phyloP scores from a whole-genome alignment of 2,113 vertebrate species.

The Sorex araneus region DNA sequence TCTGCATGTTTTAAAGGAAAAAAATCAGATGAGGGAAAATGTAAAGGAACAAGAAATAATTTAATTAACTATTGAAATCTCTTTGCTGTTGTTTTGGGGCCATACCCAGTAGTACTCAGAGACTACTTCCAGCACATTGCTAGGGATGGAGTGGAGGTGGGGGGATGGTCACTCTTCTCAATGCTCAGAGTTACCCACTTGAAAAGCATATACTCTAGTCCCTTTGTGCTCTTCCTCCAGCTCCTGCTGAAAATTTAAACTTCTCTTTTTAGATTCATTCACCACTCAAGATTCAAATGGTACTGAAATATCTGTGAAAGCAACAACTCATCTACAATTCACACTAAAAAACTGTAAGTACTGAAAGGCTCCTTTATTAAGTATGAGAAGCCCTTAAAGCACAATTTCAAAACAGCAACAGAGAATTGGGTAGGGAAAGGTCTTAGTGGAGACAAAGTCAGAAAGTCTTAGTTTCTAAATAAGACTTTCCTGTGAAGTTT shows the following conservation, averaged over 20 bases:
- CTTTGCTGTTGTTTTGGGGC: background rate
- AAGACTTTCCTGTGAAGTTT: background rate
- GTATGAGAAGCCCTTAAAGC: background rate
- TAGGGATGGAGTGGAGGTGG: no score
- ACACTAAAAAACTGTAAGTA: conserved; percentile 79
- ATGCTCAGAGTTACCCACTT: no score
- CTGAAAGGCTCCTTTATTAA: background rate
- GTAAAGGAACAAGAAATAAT: background rate
- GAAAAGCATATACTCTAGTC: no score
- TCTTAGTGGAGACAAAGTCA: background rate
- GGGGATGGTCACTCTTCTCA: no score
- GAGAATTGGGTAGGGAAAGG: background rate
- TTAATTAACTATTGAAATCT: conserved; percentile 27
- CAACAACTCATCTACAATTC: conserved; percentile 66
- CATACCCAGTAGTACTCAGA: no score
- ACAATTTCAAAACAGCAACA: background rate
- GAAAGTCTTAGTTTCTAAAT: background rate
- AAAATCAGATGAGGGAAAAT: conserved; percentile 14
- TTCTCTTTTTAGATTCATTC: conserved; percentile 76
- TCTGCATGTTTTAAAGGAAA: conserved; percentile 11
- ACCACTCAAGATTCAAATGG: conserved; percentile 44
- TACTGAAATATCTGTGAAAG: conserved; percentile 63
- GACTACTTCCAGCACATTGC: no score
- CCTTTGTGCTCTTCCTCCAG: no score
- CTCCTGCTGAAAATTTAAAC: conserved; percentile 51